These are phyloP conservation scores for Conus canariensis DNA, from an alignment of 2,888 invertebrate species.

Conservation along the genomic window DNA sequence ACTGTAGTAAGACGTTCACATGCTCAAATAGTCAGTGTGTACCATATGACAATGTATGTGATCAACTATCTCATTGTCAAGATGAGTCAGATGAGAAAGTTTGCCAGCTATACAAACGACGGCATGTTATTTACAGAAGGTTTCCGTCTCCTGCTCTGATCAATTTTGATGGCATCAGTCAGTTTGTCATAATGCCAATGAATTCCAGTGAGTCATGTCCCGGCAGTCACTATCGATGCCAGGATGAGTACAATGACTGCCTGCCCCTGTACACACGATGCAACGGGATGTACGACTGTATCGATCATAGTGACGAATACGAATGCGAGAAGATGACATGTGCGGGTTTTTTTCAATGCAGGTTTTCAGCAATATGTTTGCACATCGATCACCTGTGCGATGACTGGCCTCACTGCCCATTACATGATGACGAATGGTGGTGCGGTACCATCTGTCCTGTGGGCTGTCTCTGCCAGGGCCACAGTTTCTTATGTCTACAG, in stretches of 20 bases:
- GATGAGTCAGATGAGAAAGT: not conserved
- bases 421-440: not conserved
- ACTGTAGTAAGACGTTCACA: not conserved
- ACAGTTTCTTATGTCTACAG: not conserved
- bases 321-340: not conserved
- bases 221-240: conserved; percentile 1
- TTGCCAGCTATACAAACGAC: not conserved
- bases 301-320: not conserved
- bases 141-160: not conserved
- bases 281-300: not conserved
- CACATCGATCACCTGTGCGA: not conserved
- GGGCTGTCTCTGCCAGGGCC: not conserved
- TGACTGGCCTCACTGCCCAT: conserved; percentile 16
- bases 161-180: not conserved
- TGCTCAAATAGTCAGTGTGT: not conserved
- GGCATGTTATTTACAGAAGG: not conserved
- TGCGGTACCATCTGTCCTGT: not conserved
- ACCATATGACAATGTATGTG: not conserved
- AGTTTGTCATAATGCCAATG: not conserved
- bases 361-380: not conserved
- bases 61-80: not conserved
- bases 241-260: not conserved
- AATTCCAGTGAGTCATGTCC: not conserved
- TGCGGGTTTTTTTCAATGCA: not conserved
- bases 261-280: not conserved